Evolutionary conservation across 2,113 vertebrate genomes (phyloP).

Genomic region (Podiceps cristatus): DNA sequence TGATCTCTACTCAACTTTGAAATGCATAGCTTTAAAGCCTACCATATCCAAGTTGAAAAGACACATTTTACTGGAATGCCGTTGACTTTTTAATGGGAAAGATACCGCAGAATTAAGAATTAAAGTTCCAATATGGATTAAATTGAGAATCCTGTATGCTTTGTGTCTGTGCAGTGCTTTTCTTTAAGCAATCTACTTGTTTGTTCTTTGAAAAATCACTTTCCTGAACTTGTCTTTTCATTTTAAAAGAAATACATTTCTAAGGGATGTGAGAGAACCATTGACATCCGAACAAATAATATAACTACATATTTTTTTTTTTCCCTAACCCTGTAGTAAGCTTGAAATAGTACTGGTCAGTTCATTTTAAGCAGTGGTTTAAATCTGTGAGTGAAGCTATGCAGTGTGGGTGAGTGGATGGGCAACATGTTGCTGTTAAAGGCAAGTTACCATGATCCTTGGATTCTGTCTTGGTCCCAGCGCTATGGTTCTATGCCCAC

Average conservation of each 20-base stretch:
- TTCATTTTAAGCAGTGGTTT: neutral
- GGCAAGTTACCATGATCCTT: rapidly evolving
- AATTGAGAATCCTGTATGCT: neutral
- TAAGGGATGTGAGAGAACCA: neutral
- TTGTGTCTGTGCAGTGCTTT: neutral
- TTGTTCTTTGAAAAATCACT: neutral
- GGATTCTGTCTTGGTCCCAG: neutral
- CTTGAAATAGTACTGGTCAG: neutral
- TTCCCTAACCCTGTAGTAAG: neutral
- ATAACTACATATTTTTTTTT: neutral
- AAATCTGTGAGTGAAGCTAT: neutral
- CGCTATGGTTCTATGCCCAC: neutral
- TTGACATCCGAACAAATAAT: neutral
- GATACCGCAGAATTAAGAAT: neutral
- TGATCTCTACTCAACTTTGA: neutral
- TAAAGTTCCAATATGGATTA: neutral
- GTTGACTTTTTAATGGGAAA: neutral
- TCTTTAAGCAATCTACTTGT: neutral
- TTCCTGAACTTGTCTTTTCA: neutral
- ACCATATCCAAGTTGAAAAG: neutral
- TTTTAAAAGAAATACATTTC: neutral
- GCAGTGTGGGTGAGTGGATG: rapidly evolving
- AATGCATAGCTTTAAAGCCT: neutral
- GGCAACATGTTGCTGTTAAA: neutral
- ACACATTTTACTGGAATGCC: neutral